These are phyloP conservation scores for Acomys russatus DNA, from an alignment of 2,797 vertebrate species.

Conservation along the genomic window DNA sequence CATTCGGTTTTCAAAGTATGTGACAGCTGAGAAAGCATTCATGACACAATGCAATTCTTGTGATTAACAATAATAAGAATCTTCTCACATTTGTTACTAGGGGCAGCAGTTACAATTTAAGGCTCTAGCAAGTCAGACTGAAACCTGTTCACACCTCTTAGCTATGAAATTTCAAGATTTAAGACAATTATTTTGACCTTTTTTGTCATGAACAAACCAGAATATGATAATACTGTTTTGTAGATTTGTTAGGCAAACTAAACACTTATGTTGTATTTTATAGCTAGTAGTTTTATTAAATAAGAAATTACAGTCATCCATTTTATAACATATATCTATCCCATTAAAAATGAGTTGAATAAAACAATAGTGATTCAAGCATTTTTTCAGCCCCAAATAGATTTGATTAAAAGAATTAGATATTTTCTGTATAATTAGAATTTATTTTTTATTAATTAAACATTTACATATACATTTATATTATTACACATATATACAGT, in stretches of 20 bases:
- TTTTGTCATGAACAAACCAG: not conserved
- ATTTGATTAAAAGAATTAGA: not conserved
- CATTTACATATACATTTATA: too few species aligned
- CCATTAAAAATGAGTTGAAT: not conserved
- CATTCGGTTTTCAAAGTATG: not conserved
- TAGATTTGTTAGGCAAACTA: not conserved
- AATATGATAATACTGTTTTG: not conserved
- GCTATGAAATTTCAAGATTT: not conserved
- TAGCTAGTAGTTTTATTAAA: not conserved
- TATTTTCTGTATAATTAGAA: not conserved
- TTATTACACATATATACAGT: too few species aligned
- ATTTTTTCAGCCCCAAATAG: not conserved
- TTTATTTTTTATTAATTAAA: not conserved
- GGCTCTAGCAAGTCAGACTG: not conserved
- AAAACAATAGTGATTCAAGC: not conserved
- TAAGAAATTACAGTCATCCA: not conserved
- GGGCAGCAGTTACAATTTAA: not conserved
- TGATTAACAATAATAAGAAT: not conserved
- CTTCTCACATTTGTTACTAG: not conserved
- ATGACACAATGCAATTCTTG: not conserved
- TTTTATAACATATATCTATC: not conserved
- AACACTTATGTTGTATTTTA: not conserved
- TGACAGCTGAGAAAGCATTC: not conserved
- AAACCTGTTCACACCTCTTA: not conserved
- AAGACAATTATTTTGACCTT: not conserved